Evolutionary conservation across 1,140 invertebrate genomes (phyloP).

Genomic region (Oncopeltus fasciatus): DNA sequence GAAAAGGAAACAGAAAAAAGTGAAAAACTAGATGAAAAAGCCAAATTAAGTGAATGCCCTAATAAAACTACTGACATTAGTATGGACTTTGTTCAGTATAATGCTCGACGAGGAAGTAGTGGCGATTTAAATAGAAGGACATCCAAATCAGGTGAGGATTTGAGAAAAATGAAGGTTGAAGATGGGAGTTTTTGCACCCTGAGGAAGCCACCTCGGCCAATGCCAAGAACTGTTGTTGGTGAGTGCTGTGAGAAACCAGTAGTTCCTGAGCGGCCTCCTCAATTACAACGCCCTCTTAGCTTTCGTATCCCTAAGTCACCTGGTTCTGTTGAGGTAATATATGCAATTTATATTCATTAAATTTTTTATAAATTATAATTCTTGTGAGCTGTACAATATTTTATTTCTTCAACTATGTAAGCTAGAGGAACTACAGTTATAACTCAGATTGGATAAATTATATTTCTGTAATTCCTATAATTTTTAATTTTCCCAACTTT

Average conservation of each 20-base stretch:
- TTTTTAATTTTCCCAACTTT: too few species aligned
- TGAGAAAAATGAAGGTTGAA: constrained; percentile 11
- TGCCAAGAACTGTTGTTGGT: constrained; percentile 22
- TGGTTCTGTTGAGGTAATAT: neutral
- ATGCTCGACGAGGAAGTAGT: neutral
- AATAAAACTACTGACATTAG: neutral
- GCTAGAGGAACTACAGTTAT: too few species aligned
- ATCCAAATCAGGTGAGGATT: constrained; percentile 18
- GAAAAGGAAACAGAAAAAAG: neutral
- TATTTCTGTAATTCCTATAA: too few species aligned
- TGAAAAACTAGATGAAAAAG: neutral
- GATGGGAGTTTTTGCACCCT: constrained; percentile 16
- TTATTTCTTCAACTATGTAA: neutral
- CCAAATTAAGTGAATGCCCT: neutral
- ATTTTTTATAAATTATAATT: neutral
- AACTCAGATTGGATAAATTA: too few species aligned
- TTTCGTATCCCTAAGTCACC: constrained; percentile 22
- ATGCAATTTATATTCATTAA: too few species aligned
- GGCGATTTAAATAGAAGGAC: constrained; percentile 3
- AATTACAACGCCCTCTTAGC: constrained; percentile 37
- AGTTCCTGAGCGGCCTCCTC: constrained; percentile 53
- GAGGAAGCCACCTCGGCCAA: constrained; percentile 20
- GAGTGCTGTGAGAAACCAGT: constrained; percentile 39
- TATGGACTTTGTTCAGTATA: neutral
- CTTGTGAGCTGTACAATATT: neutral